Percentiles rank a stretch among this genome's conserved stretches.
Conservation (phyloP, 1,140 invertebrate genomes). For the Drosophila murphyi region DNA sequence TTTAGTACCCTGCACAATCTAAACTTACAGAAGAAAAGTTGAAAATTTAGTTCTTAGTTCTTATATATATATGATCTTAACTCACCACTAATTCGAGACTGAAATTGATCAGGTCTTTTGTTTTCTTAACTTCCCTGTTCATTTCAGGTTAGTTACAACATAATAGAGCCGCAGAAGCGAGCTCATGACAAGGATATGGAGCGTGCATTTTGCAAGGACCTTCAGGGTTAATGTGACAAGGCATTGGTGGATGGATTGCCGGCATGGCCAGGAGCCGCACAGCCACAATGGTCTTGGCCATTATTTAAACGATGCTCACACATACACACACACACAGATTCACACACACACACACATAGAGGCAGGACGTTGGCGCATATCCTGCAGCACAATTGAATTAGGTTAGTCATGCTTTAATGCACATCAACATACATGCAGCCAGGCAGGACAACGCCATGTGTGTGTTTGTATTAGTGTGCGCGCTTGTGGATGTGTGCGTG, state of each 20-base stretch:
- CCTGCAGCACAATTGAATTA: conserved; percentile 82
- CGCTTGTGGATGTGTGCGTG: background rate
- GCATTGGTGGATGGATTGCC: conserved; percentile 25
- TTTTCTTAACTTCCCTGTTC: background rate
- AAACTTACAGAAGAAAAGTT: no score
- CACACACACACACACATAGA: conserved; percentile 11
- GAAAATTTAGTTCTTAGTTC: no score
- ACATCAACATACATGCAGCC: conserved; percentile 80
- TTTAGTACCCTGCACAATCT: no score
- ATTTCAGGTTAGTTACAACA: background rate
- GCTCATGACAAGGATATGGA: conserved; percentile 15
- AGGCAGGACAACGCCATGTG: conserved; percentile 55
- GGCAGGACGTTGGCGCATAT: conserved; percentile 64
- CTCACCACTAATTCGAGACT: no score
- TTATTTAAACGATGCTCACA: conserved; percentile 69
- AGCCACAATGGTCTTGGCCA: conserved; percentile 62
- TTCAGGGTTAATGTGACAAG: conserved; percentile 52
- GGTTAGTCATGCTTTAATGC: conserved; percentile 83
- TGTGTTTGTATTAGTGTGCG: background rate
- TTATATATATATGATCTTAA: no score
- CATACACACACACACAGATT: conserved; percentile 27
- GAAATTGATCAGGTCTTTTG: no score
- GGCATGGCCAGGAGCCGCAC: conserved; percentile 45
- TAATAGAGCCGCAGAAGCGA: background rate
- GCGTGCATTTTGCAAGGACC: conserved; percentile 20